Evolutionary conservation across 1,140 invertebrate species (phyloP), one percentile per base, ranked within the genome.

Genomic region (Anastrepha ludens): DNA sequence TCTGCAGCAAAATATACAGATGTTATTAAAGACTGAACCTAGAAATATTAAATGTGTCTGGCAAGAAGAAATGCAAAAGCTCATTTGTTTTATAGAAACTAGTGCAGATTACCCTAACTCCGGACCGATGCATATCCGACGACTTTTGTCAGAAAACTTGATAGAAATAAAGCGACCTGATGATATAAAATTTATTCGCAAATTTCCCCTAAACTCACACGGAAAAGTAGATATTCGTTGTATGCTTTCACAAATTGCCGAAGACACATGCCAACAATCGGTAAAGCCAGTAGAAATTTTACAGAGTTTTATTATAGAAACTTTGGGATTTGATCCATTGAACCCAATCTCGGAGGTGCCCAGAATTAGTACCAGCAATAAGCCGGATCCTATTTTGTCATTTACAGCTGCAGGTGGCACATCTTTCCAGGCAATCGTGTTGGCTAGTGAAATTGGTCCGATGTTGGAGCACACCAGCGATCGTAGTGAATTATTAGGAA

Each of bases 201-300:
- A 91, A 41, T 90, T 95, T 58, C 95, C 94, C 7, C 90, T 94
- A 39, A 94, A 94, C 58, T 88, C 88, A 44, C 94, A 95, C 91
- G 95, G 95, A 90, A 94, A 94, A 88, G 78, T 93, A 58, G 90
- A 91, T 87, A 90, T 90, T 47, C 64, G 88, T 59, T 88, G 86
- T 86, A n/a, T 93, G 87, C 86, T 89, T 41, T 5, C 74, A 7
- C 4, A 78, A 86, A 86, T 78, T 7, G 88, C 59, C 11, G n/a
- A 90, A 58, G 89, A 88, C 1, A 64, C 13, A 58, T 47, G 9
- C 11, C 41, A 41, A 5, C 17, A 39, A 3, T n/a, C 17, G 3
- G 5, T 90, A 62, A 89, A 89, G 1, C 89, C 90, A 2, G 88
- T 90, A 44, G 88, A 90, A 65, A 91, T 92, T 85, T 87, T 92